A percentile compares a stretch with the other conserved stretches of the same genome.
phyloP scores from a whole-genome alignment of 2,888 invertebrate species.

The Nomada flava region DNA sequence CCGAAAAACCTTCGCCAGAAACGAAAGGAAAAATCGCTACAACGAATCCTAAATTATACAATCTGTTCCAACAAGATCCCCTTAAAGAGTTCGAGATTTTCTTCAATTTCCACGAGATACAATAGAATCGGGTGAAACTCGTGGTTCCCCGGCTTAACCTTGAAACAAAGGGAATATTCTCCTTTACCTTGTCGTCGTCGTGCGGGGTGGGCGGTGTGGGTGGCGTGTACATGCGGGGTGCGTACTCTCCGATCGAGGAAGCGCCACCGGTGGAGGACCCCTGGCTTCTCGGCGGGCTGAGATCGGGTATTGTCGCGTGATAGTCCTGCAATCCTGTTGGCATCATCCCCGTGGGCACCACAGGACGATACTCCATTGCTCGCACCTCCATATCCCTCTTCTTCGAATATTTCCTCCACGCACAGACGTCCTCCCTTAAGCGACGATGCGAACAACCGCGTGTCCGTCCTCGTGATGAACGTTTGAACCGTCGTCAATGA shows the following conservation, averaged over 20 bases:
- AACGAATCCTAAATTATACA: no score
- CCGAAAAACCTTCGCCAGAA: no score
- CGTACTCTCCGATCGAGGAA: constrained; percentile 83
- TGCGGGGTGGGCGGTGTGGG: constrained; percentile 83
- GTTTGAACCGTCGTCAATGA: background rate
- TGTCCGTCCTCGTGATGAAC: constrained; percentile 13
- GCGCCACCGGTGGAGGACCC: constrained; percentile 83
- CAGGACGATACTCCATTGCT: constrained; percentile 86
- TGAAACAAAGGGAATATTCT: constrained; percentile 34
- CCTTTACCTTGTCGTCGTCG: constrained; percentile 83
- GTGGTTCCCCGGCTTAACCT: constrained; percentile 7
- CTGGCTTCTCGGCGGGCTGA: constrained; percentile 83
- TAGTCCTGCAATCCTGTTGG: constrained; percentile 82
- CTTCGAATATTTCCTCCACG: background rate
- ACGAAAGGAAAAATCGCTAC: no score
- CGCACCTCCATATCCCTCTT: constrained; percentile 85
- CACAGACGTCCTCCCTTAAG: constrained; percentile 29
- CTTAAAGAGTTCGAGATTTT: no score
- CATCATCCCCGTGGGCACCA: constrained; percentile 83
- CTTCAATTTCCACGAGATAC: no score
- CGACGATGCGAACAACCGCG: constrained; percentile 29
- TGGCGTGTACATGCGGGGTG: constrained; percentile 83
- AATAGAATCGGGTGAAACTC: no score
- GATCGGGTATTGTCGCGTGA: constrained; percentile 83
- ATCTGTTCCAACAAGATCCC: no score